Percentiles rank a stretch among this genome's conserved stretches.
Evolutionary conservation across 2,113 vertebrate genomes (phyloP).

Genomic region (Podocnemis expansa): DNA sequence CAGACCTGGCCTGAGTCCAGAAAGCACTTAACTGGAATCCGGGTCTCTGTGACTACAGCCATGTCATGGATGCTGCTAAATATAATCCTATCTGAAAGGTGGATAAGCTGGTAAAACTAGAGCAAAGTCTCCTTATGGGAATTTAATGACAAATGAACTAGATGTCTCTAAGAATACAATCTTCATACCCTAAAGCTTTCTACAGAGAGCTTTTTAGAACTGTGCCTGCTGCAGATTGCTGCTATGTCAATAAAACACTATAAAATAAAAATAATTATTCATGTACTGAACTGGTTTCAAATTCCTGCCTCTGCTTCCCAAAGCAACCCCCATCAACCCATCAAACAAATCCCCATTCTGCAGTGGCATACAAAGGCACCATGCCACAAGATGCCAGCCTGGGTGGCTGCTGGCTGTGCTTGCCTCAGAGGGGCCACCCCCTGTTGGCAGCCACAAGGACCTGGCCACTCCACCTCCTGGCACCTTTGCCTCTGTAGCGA

Average conservation of each 20-base stretch:
- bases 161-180: background rate
- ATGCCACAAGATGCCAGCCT: no score
- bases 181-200: background rate
- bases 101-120: background rate
- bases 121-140: background rate
- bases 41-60: background rate
- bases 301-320: background rate
- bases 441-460: no score
- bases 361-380: no score
- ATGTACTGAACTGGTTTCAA: background rate
- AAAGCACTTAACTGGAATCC: background rate
- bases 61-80: background rate
- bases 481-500: no score
- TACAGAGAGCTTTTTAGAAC: background rate
- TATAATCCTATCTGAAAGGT: background rate
- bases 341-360: background rate
- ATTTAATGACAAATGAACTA: background rate
- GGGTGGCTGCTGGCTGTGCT: no score
- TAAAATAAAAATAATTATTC: background rate
- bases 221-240: background rate
- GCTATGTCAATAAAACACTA: background rate
- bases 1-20: background rate
- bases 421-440: no score
- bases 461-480: no score
- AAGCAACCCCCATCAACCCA: background rate